Evolutionary conservation across 92 coral and sea anemone species (phyloP), one percentile per base, ranked within the genome.

Genomic region (Virgularia gustaviana): DNA sequence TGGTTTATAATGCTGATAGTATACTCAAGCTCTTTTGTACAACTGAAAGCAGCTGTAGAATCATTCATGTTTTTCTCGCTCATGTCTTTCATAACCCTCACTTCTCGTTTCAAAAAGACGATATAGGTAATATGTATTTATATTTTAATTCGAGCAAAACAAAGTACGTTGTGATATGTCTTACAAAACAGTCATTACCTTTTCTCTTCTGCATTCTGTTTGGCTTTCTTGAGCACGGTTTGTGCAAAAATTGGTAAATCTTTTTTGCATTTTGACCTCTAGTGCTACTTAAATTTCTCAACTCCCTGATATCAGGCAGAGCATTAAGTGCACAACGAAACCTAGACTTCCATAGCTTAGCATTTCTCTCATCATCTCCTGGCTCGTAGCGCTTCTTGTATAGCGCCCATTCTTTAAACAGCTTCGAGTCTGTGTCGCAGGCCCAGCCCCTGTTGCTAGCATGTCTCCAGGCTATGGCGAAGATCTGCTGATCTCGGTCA

Each of bases 301-400:
- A 77, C 52, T 94, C 99, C 0, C 55, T 70, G 30, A 94, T 90
- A 37, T 94, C 99, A 24, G 88, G 90, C 27, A 94, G 82, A 0
- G 99, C 99, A 49, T 94, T 94, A 62, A 94, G 71, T 16, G 99
- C 99, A 33, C 99, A 94, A 59, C 99, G 85, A 55, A 94, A 94
- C 76, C 90, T 94, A n/a, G 99, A 96, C 34, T 94, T 94, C 99
- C 99, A 94, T 49, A 96, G 82, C 22, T 91, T 76, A 6, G 99
- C 96, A 71, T 94, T 91, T 9, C 90, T 89, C 22, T 72, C 76
- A 65, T 94, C 99, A 3, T 79, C 42, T 5, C 85, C 85, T 6
- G 84, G 77, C 37, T 88, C 67, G 78, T 70, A 94, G 55, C 99
- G 83, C 0, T 96, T 96, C 8, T 87, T 94, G 68, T 94, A 96